Percentiles rank a stretch among this genome's conserved stretches.
Evolutionary conservation across 2,113 vertebrate species (phyloP).

Genomic region (Marmota monax): DNA sequence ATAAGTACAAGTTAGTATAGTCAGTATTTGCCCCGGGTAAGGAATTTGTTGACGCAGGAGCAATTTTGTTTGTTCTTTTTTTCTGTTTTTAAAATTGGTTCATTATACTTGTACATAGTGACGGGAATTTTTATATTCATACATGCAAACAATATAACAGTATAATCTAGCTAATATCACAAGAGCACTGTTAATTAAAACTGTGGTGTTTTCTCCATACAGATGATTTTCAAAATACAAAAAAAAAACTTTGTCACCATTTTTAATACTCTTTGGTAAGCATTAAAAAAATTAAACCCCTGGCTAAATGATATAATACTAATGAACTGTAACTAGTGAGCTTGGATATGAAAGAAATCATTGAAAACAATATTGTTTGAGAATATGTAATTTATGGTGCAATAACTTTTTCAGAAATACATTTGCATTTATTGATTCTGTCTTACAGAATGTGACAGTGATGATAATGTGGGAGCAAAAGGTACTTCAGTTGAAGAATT

Average conservation of each 20-base stretch:
- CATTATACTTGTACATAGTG: too few species aligned
- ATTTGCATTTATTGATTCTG: constrained; percentile 67
- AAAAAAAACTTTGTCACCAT: neutral
- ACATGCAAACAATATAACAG: too few species aligned
- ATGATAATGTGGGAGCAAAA: constrained; percentile 72
- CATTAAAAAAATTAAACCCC: neutral
- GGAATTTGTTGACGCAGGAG: neutral
- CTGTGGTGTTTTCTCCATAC: neutral
- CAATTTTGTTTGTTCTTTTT: too few species aligned
- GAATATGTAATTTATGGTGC: neutral
- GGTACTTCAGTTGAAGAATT: constrained; percentile 69
- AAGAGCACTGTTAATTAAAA: neutral
- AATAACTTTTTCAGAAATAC: constrained; percentile 44
- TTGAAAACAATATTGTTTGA: constrained; percentile 57
- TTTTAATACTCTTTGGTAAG: neutral
- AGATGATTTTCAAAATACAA: constrained; percentile 27
- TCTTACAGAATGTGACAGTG: constrained; percentile 82
- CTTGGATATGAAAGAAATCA: neutral
- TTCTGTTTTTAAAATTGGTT: too few species aligned
- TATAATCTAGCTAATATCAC: too few species aligned
- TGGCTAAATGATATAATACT: neutral
- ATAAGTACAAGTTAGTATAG: neutral
- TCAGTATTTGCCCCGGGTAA: neutral
- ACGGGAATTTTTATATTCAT: too few species aligned
- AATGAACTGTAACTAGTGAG: constrained; percentile 17